phyloP scores from a whole-genome alignment of 64 coral and sea anemone species.

The Pachyseris speciosa region DNA sequence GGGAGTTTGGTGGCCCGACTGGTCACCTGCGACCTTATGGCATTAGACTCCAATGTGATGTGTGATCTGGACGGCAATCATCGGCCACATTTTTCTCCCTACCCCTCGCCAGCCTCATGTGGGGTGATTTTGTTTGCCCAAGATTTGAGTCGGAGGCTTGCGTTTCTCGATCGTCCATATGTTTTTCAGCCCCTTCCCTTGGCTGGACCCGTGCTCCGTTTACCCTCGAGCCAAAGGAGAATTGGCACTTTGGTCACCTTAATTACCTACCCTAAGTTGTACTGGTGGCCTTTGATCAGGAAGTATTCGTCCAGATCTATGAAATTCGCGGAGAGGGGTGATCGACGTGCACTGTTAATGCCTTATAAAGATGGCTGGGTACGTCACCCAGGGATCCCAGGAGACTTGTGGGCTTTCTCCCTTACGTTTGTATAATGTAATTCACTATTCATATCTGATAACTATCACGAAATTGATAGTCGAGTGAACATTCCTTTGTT shows the following conservation, averaged over 20 bases:
- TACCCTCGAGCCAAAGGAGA: neutral
- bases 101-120: constrained; percentile 4
- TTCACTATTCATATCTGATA: neutral
- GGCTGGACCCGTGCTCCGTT: neutral
- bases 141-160: neutral
- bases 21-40: constrained; percentile 16
- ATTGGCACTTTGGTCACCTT: neutral
- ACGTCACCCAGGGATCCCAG: constrained; percentile 9
- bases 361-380: constrained; percentile 20
- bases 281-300: constrained; percentile 44
- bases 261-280: constrained; percentile 17
- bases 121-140: constrained; percentile 11
- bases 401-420: constrained; percentile 39
- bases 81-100: constrained; percentile 4
- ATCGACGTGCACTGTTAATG: neutral
- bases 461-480: neutral
- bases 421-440: neutral
- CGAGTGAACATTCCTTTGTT: neutral
- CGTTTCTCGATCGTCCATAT: neutral
- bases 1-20: constrained; percentile 5
- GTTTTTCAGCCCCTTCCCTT: neutral
- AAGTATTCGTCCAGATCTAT: neutral
- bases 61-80: neutral
- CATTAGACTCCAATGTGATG: constrained; percentile 25
- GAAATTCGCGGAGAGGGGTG: neutral